Percentiles rank a stretch among this genome's conserved stretches.
These are phyloP conservation scores for Macrosoma leucophasiata DNA, from an alignment of 2,888 invertebrate genomes.

Conservation along the genomic window DNA sequence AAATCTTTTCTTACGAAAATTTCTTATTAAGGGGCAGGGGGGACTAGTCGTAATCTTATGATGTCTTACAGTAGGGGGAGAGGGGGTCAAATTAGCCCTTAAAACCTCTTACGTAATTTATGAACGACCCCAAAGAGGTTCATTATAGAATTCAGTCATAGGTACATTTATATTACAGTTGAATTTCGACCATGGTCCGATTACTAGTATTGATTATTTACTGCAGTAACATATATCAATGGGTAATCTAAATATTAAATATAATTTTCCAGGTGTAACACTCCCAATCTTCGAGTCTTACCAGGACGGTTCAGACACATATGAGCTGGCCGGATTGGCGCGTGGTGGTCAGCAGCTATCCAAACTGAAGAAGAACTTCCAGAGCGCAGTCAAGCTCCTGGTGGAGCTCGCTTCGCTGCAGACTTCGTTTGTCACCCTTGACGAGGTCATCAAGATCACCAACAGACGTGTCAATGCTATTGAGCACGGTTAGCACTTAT, in stretches of 20 bases:
- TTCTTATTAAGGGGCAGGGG: no score
- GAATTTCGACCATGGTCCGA: no score
- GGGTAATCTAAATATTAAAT: neutral
- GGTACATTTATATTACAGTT: no score
- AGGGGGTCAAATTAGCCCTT: no score
- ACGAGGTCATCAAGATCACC: constrained; percentile 99
- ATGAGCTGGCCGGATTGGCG: constrained; percentile 96
- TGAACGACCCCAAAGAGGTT: no score
- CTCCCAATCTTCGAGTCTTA: constrained; percentile 96
- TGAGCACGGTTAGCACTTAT: constrained; percentile 96
- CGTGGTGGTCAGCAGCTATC: constrained; percentile 98
- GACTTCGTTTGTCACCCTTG: constrained; percentile 98
- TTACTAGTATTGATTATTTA: no score
- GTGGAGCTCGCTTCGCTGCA: constrained; percentile 98
- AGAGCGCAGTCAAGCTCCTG: constrained; percentile 94
- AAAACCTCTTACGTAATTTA: no score
- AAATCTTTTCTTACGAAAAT: no score
- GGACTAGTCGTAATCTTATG: no score
- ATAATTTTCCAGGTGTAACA: constrained; percentile 84
- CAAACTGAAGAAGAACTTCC: constrained; percentile 98
- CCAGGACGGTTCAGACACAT: constrained; percentile 96
- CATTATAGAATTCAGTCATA: no score
- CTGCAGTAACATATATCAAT: neutral
- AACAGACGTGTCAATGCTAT: constrained; percentile 99
- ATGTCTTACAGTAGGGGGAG: no score